These are phyloP conservation scores for Moxostoma hubbsi DNA, from an alignment of 2,797 vertebrate species.

Conservation along the genomic window DNA sequence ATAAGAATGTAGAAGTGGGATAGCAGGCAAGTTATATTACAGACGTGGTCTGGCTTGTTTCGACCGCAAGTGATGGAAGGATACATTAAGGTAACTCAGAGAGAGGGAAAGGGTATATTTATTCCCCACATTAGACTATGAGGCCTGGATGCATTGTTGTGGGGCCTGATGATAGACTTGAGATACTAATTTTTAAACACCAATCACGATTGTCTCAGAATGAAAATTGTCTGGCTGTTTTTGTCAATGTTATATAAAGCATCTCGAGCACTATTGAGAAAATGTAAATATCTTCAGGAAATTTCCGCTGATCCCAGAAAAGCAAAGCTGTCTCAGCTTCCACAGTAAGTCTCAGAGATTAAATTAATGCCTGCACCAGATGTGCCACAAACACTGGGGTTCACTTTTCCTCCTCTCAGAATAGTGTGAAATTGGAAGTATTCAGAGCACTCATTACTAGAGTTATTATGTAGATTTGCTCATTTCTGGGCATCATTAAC, in stretches of 20 bases:
- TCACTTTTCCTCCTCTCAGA: slow-evolving; percentile 56
- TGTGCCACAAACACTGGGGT: slow-evolving; percentile 57
- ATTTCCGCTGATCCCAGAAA: slow-evolving; percentile 52
- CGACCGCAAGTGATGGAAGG: slow-evolving; percentile 72
- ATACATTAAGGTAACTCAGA: slow-evolving; percentile 76
- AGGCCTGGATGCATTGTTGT: slow-evolving; percentile 37
- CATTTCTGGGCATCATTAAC: slow-evolving; percentile 49
- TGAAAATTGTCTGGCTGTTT: slow-evolving; percentile 37
- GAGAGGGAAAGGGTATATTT: slow-evolving; percentile 51
- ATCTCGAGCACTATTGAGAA: slow-evolving; percentile 42
- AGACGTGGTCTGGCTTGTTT: slow-evolving; percentile 82
- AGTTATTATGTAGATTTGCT: slow-evolving; percentile 56
- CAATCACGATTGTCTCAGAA: slow-evolving; percentile 34
- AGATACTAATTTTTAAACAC: slow-evolving; percentile 41
- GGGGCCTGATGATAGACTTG: slow-evolving; percentile 29
- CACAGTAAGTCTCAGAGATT: slow-evolving; percentile 53
- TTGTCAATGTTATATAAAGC: slow-evolving; percentile 42
- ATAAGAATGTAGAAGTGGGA: slow-evolving; percentile 80
- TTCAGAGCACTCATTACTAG: slow-evolving; percentile 49
- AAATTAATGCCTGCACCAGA: slow-evolving; percentile 61
- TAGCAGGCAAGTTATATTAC: slow-evolving; percentile 79
- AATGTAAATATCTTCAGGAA: slow-evolving; percentile 55
- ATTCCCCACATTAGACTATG: slow-evolving; percentile 53
- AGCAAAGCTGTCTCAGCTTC: slow-evolving; percentile 54
- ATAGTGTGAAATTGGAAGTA: slow-evolving; percentile 45